Base-by-base conservation (phyloP, 2,888 invertebrate genomes). In the Marronus borbonicus region DNA sequence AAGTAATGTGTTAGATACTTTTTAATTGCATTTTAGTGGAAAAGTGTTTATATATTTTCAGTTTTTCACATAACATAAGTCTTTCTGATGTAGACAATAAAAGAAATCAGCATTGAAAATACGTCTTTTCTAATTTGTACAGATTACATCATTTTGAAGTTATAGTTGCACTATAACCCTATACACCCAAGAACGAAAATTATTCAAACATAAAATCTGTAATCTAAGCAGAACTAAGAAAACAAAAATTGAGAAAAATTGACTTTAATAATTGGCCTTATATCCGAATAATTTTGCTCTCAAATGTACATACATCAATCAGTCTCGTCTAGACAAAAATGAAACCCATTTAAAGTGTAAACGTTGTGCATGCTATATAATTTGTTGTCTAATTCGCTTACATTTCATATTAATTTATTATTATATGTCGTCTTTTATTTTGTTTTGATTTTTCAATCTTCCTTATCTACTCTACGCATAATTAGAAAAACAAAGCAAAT, bases 401-500 rank as follows among this genome's bases (percentile, higher is more conserved):
- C 20, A 55, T 17, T 55, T 55, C n/a, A 55, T 7, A 55, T 55
- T n/a, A 55, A n/a, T 55, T n/a, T 55, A n/a, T 55, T 55, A 55
- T 55, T 55, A 55, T n/a, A n/a, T 55, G n/a, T 55, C 55, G 20
- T 55, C 17, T 55, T 44, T 44, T 62, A 28, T 62, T 20, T 62
- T 1, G 5, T 28, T 62, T 62, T 31, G 62, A 62, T 62, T 28
- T 62, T 62, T 62, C 17, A 31, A 12, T 31, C 28, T 24, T 62
- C 24, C 8, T 31, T 31, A 31, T 62, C 62, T 62, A 66, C 65
- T 17, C 20, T 36, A 31, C 28, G 36, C 62, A 12, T 28, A 31
- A 62, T 36, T 64, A 24, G 24, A 66, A 66, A 66, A 44, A 39
- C n/a, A 66, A 66, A n/a, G 10, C 12, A 68, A 68, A 50, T 74